Conservation (phyloP, 2,797 vertebrate species). For the Thunnus albacares region DNA sequence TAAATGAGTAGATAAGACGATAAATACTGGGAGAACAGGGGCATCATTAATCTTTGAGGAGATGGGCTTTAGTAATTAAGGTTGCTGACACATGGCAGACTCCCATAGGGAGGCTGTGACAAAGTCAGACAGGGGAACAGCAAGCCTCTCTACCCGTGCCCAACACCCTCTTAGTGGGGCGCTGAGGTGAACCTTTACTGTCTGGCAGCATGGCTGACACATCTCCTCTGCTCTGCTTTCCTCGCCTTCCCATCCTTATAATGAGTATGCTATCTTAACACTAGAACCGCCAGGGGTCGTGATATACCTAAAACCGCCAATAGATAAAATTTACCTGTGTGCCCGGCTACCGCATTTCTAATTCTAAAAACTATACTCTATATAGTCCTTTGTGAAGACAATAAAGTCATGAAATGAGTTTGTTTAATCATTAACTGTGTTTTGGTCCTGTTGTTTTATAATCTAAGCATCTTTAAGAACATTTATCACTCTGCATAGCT, state of each 20-base stretch:
- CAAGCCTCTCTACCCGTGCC: slow-evolving; percentile 56
- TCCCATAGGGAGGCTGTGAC: slow-evolving; percentile 73
- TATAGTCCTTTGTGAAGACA: too few relatives aligned
- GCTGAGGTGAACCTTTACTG: slow-evolving; percentile 66
- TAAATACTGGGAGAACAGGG: slow-evolving; percentile 61
- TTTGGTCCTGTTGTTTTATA: too few relatives aligned
- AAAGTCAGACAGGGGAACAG: slow-evolving; percentile 73
- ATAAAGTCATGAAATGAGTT: too few relatives aligned
- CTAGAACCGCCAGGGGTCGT: too few relatives aligned
- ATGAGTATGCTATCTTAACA: slow-evolving; percentile 9
- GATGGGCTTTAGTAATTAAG: slow-evolving; percentile 81
- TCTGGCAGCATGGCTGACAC: slow-evolving; percentile 51
- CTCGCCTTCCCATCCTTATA: slow-evolving; percentile 16
- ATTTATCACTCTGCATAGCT: too few relatives aligned
- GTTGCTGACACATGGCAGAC: slow-evolving; percentile 76
- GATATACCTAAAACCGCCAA: too few relatives aligned
- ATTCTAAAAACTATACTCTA: too few relatives aligned
- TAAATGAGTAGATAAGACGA: slow-evolving; percentile 74
- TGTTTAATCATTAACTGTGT: too few relatives aligned
- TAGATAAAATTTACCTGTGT: too few relatives aligned
- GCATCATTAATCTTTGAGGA: slow-evolving; percentile 79
- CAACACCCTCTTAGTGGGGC: slow-evolving; percentile 63
- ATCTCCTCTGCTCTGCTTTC: slow-evolving; percentile 25
- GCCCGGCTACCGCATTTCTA: too few relatives aligned
- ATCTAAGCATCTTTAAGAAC: too few relatives aligned